These are phyloP conservation scores for Orchesella cincta DNA, from an alignment of 1,140 invertebrate species.

Conservation along the genomic window DNA sequence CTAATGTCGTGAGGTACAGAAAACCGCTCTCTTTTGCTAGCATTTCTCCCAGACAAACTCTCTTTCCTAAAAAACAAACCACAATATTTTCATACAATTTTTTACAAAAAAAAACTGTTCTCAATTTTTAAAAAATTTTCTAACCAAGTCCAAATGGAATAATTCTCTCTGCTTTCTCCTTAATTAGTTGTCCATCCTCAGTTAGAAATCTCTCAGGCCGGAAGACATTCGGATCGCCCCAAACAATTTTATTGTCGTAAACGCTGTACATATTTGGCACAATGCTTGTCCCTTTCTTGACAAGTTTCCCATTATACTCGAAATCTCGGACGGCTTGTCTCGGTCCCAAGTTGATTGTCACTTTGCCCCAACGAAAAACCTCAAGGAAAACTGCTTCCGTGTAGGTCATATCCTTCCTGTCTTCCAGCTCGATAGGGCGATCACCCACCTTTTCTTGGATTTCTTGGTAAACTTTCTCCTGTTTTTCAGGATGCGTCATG, in stretches of 20 bases:
- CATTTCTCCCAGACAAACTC: slow-evolving; percentile 25
- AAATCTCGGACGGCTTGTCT: neutral
- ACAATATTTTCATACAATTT: too few relatives aligned
- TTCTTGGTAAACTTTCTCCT: neutral
- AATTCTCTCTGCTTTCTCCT: neutral
- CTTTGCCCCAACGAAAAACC: neutral
- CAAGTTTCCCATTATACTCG: neutral
- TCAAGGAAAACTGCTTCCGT: neutral
- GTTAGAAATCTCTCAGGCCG: neutral
- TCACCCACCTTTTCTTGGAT: neutral
- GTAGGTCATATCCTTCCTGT: neutral
- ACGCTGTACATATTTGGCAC: neutral
- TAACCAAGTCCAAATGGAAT: neutral
- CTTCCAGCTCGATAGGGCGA: neutral
- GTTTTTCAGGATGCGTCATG: neutral
- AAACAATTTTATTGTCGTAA: neutral
- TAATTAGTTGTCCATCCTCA: neutral
- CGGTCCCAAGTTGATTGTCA: neutral
- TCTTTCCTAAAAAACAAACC: too few relatives aligned
- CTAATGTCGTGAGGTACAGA: slow-evolving; percentile 8
- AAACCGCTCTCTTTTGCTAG: slow-evolving; percentile 2
- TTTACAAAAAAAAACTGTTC: neutral
- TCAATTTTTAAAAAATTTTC: neutral
- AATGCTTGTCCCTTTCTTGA: neutral
- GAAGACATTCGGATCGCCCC: neutral